A percentile compares a stretch with the other conserved stretches of the same genome.
phyloP scores from a whole-genome alignment of 2,113 vertebrate species.

The Nibea albiflora region DNA sequence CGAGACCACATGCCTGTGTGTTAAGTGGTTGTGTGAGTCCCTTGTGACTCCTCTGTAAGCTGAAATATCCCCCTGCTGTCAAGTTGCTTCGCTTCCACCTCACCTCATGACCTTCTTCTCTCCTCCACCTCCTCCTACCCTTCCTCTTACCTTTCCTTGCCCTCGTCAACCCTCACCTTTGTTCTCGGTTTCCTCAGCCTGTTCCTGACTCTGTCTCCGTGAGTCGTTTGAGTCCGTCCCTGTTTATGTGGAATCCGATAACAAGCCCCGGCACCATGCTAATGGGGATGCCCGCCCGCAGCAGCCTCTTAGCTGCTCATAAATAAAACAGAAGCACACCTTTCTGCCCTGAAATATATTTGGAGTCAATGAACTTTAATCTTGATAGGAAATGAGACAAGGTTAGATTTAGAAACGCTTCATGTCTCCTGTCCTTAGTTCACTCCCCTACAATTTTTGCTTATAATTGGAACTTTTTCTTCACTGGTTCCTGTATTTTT shows the following conservation, averaged over 20 bases:
- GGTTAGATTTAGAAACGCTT: slow-evolving; percentile 20
- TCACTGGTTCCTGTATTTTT: background rate
- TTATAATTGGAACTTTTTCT: background rate
- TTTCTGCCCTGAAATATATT: slow-evolving; percentile 51
- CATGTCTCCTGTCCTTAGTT: background rate
- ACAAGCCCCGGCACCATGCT: slow-evolving; percentile 50
- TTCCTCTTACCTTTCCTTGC: slow-evolving; percentile 36
- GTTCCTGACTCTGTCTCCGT: background rate
- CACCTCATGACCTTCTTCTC: slow-evolving; percentile 39
- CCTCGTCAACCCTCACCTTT: slow-evolving; percentile 45
- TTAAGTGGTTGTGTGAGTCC: slow-evolving; percentile 61
- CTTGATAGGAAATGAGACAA: slow-evolving; percentile 48
- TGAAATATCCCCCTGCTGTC: slow-evolving; percentile 59
- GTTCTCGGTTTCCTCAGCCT: slow-evolving; percentile 6
- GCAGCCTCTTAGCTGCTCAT: slow-evolving; percentile 76
- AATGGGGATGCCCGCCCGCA: slow-evolving; percentile 70
- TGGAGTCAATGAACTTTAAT: slow-evolving; percentile 62
- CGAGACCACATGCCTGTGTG: slow-evolving; percentile 25
- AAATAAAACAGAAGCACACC: slow-evolving; percentile 67
- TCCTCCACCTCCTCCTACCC: background rate
- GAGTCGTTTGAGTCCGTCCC: slow-evolving; percentile 11
- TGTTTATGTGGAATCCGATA: slow-evolving; percentile 19
- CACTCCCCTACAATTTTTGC: background rate
- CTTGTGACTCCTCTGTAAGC: slow-evolving; percentile 48
- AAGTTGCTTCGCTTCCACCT: slow-evolving; percentile 36